Conservation (phyloP, 1,140 invertebrate genomes). For the Trichogramma pretiosum region DNA sequence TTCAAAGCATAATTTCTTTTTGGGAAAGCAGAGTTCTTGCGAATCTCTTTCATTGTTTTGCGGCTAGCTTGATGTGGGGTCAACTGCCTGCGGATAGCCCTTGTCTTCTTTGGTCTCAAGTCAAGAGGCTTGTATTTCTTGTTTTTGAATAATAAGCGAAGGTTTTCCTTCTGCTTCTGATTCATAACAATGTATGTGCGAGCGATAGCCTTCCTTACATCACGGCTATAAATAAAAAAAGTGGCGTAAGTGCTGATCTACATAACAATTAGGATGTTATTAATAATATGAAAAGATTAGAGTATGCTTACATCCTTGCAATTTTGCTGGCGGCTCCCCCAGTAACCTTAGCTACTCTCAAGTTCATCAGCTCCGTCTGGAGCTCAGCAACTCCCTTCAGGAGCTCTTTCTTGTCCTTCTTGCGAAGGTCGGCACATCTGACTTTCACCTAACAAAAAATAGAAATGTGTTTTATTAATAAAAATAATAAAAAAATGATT, state of each 20-base stretch:
- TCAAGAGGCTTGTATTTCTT: constrained; percentile 97
- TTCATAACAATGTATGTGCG: constrained; percentile 98
- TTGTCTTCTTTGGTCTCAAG: constrained; percentile 90
- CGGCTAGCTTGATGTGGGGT: constrained; percentile 74
- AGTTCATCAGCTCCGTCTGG: constrained; percentile 85
- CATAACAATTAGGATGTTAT: background rate
- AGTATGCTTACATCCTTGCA: constrained; percentile 84
- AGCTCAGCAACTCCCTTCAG: constrained; percentile 91
- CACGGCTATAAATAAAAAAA: constrained; percentile 63
- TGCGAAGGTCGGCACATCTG: constrained; percentile 87
- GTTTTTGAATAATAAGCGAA: constrained; percentile 88
- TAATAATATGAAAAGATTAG: background rate
- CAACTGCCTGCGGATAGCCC: constrained; percentile 81
- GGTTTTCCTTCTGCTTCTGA: constrained; percentile 96
- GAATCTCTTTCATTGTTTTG: constrained; percentile 84
- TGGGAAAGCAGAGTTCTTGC: constrained; percentile 77
- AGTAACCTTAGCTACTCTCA: constrained; percentile 93
- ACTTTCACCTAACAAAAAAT: constrained; percentile 80
- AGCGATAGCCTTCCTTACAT: constrained; percentile 95
- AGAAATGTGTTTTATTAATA: too few species aligned
- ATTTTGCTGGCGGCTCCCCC: constrained; percentile 95
- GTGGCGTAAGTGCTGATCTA: background rate
- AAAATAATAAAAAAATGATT: too few species aligned
- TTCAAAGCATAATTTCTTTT: constrained; percentile 90
- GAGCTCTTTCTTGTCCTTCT: constrained; percentile 96